Percentiles rank a stretch among this genome's conserved stretches.
phyloP scores from a whole-genome alignment of 2,888 invertebrate species.

The Mesoligia furuncula region DNA sequence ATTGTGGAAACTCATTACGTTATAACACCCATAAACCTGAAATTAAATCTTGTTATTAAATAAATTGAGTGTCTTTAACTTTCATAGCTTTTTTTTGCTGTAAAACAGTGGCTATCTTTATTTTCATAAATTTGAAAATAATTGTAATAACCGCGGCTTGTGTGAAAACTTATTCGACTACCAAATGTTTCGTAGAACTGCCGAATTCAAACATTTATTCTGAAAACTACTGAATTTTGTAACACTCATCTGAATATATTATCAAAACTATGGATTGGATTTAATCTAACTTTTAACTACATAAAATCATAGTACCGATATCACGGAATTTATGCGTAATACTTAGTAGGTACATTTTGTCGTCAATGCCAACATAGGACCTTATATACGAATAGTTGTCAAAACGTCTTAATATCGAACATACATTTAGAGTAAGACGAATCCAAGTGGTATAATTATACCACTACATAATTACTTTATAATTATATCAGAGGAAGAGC shows the following conservation, averaged over 20 bases:
- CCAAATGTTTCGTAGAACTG: conserved; percentile 10
- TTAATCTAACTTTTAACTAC: neutral
- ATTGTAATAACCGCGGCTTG: neutral
- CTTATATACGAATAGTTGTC: neutral
- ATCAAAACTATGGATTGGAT: neutral
- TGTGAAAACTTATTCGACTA: neutral
- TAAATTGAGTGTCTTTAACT: conserved; percentile 24
- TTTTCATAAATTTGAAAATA: conserved; percentile 12
- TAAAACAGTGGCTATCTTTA: conserved; percentile 10
- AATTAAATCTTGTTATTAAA: conserved; percentile 55
- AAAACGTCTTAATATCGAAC: neutral
- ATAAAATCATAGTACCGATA: neutral
- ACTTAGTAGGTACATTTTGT: neutral
- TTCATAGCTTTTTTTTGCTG: conserved; percentile 18
- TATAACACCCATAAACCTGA: conserved; percentile 31
- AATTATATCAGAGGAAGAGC: conserved; percentile 9
- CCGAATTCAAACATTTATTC: neutral
- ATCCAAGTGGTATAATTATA: conserved; percentile 1
- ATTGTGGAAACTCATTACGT: conserved; percentile 53
- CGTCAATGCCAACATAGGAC: neutral
- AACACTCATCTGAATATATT: neutral
- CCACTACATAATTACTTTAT: neutral
- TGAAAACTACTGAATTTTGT: conserved; percentile 3
- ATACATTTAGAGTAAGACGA: neutral
- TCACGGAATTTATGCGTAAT: neutral